Base-by-base conservation (phyloP, 2,113 vertebrate genomes). In the Tilapia sparmanii region DNA sequence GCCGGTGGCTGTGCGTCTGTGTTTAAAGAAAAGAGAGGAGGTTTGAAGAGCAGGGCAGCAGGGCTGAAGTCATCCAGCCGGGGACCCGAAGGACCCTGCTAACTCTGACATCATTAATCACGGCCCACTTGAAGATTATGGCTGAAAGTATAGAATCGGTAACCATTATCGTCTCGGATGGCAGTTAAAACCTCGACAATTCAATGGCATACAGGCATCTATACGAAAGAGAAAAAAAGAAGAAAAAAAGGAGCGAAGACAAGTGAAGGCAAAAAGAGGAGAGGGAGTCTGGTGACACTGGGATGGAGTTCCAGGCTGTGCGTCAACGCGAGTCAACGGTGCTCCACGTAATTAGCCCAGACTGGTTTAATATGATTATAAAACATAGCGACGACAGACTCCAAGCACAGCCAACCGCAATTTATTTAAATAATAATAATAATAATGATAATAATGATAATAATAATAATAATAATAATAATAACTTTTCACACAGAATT, bases 111-210 rank as follows among this genome's bases (percentile, higher is more conserved):
- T 96, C 97, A 97, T 98, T 98, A 97, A 98, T 98, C 97, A 97
- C 94, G 91, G 94, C 92, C 96, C 97, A 97, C 97, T 98, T 97
- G 96, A 97, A 98, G 96, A 97, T 97, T 97, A 97, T 97, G 97
- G 97, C 97, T 96, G 95, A 96, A 97, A 97, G 96, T 96, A 96
- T 93, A 96, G 96, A 95, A 97, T 97, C 96, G 96, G 96, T 95
- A 96, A 96, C 95, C 96, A 97, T 97, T 97, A 97, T 96, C 96
- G 94, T 96, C 96, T 97, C 96, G 93, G 94, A 95, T 96, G 93
- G 95, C 96, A 96, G 91, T 94, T 96, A 96, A 96, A 96, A 96
- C 93, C 95, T 93, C 94, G 96, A 97, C 95, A 96, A 94, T 96
- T 94, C 90, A 95, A 91, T 86, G 91, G 89, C 86, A 54, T 3